Evolutionary conservation across 2,113 vertebrate genomes (phyloP).

Genomic region (Cyprinus carpio): DNA sequence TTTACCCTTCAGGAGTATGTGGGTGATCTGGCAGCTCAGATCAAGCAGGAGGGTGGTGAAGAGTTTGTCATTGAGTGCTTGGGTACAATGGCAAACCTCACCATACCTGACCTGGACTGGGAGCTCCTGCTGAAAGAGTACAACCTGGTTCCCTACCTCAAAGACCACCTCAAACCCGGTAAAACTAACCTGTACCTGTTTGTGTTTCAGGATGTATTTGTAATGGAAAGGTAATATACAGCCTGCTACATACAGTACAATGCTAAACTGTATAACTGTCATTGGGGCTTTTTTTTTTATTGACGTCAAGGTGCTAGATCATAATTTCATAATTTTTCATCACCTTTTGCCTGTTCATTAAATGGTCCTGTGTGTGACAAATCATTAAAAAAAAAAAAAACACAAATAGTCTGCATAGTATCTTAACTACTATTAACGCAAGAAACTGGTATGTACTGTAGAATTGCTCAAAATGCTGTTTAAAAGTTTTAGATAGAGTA

Average conservation of each 20-base stretch:
- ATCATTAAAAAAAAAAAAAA: not conserved
- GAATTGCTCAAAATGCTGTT: too few species aligned
- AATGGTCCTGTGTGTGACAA: not conserved
- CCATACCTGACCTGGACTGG: conserved; percentile 93
- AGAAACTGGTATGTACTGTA: too few species aligned
- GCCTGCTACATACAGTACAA: not conserved
- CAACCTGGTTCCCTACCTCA: conserved; percentile 93
- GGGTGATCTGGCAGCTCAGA: conserved; percentile 93
- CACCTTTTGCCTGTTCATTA: not conserved
- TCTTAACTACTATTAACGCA: too few species aligned
- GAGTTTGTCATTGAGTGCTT: conserved; percentile 96
- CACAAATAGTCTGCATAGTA: too few species aligned
- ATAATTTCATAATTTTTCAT: not conserved
- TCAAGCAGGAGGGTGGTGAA: conserved; percentile 86
- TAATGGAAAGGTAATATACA: not conserved
- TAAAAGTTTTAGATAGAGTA: too few species aligned
- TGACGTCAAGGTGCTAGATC: not conserved
- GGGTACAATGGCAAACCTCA: conserved; percentile 94
- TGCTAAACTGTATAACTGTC: not conserved
- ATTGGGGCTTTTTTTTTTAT: not conserved
- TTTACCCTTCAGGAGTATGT: conserved; percentile 84
- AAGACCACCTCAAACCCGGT: conserved; percentile 96
- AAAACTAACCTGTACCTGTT: not conserved
- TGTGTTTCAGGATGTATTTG: not conserved
- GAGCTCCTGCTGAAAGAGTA: conserved; percentile 94